Evolutionary conservation across 2,888 invertebrate genomes (phyloP).

Genomic region (Nasonia oneida): DNA sequence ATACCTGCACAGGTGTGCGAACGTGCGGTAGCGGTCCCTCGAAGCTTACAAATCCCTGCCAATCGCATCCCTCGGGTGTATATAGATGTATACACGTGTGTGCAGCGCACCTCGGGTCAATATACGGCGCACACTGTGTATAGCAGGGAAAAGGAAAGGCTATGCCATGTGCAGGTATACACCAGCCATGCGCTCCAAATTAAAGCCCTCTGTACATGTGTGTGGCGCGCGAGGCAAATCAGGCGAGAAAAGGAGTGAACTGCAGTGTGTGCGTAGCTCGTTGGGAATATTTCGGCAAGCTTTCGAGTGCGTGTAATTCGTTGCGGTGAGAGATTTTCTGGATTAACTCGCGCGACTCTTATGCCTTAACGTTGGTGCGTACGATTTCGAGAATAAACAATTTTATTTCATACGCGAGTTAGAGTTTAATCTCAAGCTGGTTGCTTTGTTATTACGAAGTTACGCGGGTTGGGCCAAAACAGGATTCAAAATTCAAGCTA

Average conservation of each 20-base stretch:
- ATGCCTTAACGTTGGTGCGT: too few species aligned
- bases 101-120: constrained; percentile 6
- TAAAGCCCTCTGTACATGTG: background rate
- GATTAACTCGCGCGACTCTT: too few species aligned
- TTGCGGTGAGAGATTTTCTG: background rate
- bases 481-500: too few species aligned
- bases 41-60: constrained; percentile 25
- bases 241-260: constrained; percentile 1
- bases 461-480: too few species aligned
- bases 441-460: too few species aligned
- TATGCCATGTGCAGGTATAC: background rate
- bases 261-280: background rate
- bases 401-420: background rate
- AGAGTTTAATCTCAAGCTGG: too few species aligned
- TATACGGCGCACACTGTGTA: background rate
- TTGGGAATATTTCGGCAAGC: background rate
- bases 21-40: background rate
- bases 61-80: background rate
- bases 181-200: constrained; percentile 9
- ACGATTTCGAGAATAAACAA: background rate
- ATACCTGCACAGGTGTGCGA: background rate
- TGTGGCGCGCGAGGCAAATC: background rate
- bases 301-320: background rate
- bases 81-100: background rate
- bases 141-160: background rate